Evolutionary conservation across 2,113 vertebrate species (phyloP), one percentile per base, ranked within the genome.

Genomic region (Abramis brama): DNA sequence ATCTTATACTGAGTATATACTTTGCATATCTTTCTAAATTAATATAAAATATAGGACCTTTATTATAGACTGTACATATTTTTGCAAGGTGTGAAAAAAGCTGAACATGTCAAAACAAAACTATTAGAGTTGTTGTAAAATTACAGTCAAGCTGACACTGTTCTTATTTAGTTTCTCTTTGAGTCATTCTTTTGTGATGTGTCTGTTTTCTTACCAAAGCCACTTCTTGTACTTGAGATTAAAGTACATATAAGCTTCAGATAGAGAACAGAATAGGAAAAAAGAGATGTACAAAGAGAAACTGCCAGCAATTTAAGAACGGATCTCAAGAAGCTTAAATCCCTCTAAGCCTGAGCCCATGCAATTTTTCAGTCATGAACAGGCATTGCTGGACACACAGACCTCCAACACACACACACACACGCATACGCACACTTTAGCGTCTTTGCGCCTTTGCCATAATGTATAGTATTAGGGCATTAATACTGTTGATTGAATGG

Each of bases 381-480:
- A 86, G 86, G 47, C 86, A 84, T 83, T 75, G 68, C 76, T 45
- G 43, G 64, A 77, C 68, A 47, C 68, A 77, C 77, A 85, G 27
- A n/a, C 21, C 12, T 39, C 19, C 7, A 39, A 17, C 47, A 5
- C 60, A 79, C 39, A 8, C 39, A 39, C 39, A 43, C 39, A 43
- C 39, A 43, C 39, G 0, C 39, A 43, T 7, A 43, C 39, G 1
- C 39, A 43, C 39, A 33, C 33, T 33, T 33, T 33, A 33, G 33
- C 33, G 33, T 33, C 33, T 33, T 33, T 33, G 33, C 33, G 83
- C 86, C 76, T 87, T 84, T 88, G 88, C 90, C 89, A 89, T 57
- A 23, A 23, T 90, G 86, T 88, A 73, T 85, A 84, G 88, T 90
- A 93, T 93, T 92, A 91, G 75, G 45, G 5, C 23, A 81, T 88